phyloP scores from a whole-genome alignment of 2,113 vertebrate species.

The Hypomesus transpacificus region DNA sequence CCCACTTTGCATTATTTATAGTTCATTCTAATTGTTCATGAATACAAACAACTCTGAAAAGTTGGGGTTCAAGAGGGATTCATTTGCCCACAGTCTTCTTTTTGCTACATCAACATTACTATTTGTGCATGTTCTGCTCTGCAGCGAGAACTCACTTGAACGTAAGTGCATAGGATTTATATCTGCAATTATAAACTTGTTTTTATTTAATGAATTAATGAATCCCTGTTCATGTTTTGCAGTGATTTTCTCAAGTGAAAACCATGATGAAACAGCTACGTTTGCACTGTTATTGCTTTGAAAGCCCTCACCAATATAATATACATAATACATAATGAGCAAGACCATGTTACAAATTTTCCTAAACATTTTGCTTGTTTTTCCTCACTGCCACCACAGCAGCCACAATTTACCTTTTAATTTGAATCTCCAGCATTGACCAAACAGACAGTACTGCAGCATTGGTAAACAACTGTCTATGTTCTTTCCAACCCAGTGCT shows the following conservation, averaged over 20 bases:
- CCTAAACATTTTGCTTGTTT: background rate
- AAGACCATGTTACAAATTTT: background rate
- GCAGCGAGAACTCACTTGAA: too few relatives aligned
- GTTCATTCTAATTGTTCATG: background rate
- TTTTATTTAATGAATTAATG: too few relatives aligned
- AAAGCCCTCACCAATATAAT: background rate
- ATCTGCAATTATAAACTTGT: too few relatives aligned
- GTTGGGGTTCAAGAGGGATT: background rate
- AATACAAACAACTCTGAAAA: background rate
- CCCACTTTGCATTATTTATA: background rate
- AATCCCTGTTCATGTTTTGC: background rate
- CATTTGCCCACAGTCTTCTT: background rate
- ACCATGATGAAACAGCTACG: background rate
- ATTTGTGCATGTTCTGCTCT: too few relatives aligned
- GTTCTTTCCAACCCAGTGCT: conserved; percentile 54
- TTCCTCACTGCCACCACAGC: conserved; percentile 27
- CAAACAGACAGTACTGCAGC: conserved; percentile 35
- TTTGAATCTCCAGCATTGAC: conserved; percentile 47
- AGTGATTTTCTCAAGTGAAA: background rate
- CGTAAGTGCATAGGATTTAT: background rate
- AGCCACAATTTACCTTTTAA: conserved; percentile 57
- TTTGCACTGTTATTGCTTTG: background rate
- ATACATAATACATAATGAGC: too few relatives aligned
- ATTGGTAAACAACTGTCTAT: conserved; percentile 67
- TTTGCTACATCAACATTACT: too few relatives aligned